phyloP scores from a whole-genome alignment of 2,113 vertebrate species.

The Poecilia latipinna region DNA sequence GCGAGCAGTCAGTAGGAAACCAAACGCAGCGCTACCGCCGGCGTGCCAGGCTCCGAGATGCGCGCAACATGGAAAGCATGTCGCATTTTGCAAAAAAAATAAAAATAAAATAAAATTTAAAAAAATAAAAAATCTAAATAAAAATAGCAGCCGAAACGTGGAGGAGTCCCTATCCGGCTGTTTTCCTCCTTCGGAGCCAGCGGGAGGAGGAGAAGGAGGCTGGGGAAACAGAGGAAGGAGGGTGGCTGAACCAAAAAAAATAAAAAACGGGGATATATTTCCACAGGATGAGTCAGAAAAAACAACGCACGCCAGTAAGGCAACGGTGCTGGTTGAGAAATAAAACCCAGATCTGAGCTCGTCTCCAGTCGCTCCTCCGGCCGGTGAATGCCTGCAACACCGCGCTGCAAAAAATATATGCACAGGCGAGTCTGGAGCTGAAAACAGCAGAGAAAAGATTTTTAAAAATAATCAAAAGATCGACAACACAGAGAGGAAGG shows the following conservation, averaged over 20 bases:
- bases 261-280: constrained; percentile 55
- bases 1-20: constrained; percentile 34
- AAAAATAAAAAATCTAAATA: background rate
- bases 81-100: constrained; percentile 68
- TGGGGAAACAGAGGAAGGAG: constrained; percentile 3
- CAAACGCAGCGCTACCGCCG: constrained; percentile 28
- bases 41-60: constrained; percentile 53
- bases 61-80: constrained; percentile 71
- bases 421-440: constrained; percentile 67
- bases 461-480: background rate
- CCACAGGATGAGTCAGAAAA: constrained; percentile 73
- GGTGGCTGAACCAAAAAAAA: constrained; percentile 9
- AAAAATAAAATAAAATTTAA: background rate
- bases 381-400: constrained; percentile 46
- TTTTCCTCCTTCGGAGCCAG: constrained; percentile 54
- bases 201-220: constrained; percentile 12
- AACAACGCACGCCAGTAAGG: constrained; percentile 73
- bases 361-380: constrained; percentile 54
- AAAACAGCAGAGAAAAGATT: constrained; percentile 44
- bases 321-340: constrained; percentile 80
- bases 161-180: constrained; percentile 61
- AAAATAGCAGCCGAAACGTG: constrained; percentile 41
- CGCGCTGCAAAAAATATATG: constrained; percentile 42
- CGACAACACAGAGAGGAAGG: constrained; percentile 5
- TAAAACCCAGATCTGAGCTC: constrained; percentile 55